phyloP scores from a whole-genome alignment of 2,888 invertebrate genomes.

The Chrysodeixis includens region DNA sequence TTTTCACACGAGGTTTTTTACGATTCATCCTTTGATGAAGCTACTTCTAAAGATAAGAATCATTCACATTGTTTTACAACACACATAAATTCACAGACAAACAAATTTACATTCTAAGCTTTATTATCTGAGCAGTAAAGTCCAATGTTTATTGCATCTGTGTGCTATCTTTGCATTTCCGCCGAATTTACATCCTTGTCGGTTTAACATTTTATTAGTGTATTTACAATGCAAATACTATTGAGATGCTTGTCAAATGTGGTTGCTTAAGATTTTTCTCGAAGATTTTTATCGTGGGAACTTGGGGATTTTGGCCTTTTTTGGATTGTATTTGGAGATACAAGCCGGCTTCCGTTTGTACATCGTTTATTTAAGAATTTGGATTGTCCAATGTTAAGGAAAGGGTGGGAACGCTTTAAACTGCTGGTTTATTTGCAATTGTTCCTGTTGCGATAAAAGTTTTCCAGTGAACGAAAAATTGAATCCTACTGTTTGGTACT shows the following conservation, averaged over 20 bases:
- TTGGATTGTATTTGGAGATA: conserved; percentile 10
- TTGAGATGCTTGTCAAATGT: conserved; percentile 53
- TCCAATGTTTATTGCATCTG: conserved; percentile 36
- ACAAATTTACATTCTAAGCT: conserved; percentile 29
- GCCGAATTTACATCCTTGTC: conserved; percentile 33
- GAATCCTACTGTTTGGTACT: too few relatives aligned
- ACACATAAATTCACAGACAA: conserved; percentile 46
- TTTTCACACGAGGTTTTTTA: conserved; percentile 16
- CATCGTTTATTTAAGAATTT: conserved; percentile 3
- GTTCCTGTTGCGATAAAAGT: too few relatives aligned
- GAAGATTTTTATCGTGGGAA: conserved; percentile 45
- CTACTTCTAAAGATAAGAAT: conserved; percentile 41
- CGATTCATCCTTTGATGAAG: conserved; percentile 13
- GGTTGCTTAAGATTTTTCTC: conserved; percentile 30
- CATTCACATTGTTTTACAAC: conserved; percentile 45
- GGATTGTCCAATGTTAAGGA: neutral
- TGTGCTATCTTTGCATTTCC: conserved; percentile 35
- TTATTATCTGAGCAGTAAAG: conserved; percentile 47
- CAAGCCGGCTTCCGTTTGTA: conserved; percentile 10
- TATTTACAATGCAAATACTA: conserved; percentile 56
- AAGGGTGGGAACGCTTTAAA: conserved; percentile 1
- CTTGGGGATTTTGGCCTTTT: conserved; percentile 21
- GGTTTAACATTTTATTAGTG: conserved; percentile 39
- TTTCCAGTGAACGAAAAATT: too few relatives aligned
- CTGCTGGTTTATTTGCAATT: neutral